Percentiles rank a stretch among this genome's conserved stretches.
These are phyloP conservation scores for Odontophorus gujanensis DNA, from an alignment of 2,113 vertebrate species.

Conservation along the genomic window DNA sequence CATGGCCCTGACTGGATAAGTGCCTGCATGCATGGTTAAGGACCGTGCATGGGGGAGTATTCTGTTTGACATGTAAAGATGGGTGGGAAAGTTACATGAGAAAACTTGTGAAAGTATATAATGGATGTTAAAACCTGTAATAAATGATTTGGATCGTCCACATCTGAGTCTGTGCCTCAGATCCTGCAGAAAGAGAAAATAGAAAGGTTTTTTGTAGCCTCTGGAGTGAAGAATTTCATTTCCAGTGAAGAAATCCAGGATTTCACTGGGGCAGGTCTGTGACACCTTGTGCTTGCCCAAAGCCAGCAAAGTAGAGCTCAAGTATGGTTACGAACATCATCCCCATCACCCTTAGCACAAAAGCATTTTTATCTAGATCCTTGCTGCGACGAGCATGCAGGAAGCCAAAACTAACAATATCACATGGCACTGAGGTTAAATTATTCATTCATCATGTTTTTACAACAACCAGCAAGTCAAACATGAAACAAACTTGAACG, in stretches of 20 bases:
- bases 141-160: no score
- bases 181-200: not conserved
- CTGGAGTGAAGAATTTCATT: not conserved
- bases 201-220: not conserved
- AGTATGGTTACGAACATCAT: not conserved
- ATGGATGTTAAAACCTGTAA: no score
- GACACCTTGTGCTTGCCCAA: not conserved
- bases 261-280: not conserved
- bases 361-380: not conserved
- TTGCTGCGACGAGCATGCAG: fast-evolving
- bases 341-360: not conserved
- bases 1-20: no score
- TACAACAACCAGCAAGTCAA: not conserved
- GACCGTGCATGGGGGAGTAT: no score
- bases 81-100: no score
- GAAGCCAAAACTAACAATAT: not conserved
- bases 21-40: no score
- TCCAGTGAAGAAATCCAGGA: not conserved
- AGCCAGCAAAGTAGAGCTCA: not conserved
- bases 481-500: not conserved
- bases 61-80: no score
- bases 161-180: no score
- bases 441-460: not conserved
- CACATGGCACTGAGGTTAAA: not conserved
- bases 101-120: no score